A percentile compares a stretch with the other conserved stretches of the same genome.
Conservation (phyloP, 2,113 vertebrate genomes). For the Quiscalus mexicanus region DNA sequence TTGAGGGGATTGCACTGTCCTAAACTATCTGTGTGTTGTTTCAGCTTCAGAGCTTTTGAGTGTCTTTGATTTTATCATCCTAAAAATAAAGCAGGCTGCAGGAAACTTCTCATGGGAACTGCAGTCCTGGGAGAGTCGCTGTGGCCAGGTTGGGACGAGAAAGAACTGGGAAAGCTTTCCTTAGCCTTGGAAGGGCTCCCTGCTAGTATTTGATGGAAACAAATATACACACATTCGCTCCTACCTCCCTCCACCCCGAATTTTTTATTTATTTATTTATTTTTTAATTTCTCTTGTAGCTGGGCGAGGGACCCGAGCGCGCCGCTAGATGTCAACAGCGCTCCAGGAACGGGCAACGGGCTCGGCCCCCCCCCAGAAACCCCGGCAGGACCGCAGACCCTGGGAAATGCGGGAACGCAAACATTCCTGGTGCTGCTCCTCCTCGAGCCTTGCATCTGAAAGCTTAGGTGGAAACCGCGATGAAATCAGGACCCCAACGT, state of each 20-base stretch:
- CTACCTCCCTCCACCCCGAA: rapidly evolving
- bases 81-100: rapidly evolving
- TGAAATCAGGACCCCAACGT: rapidly evolving
- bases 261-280: too few relatives aligned
- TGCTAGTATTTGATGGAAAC: neutral
- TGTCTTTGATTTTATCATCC: neutral
- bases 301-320: rapidly evolving
- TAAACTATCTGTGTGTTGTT: neutral
- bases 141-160: neutral
- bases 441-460: neutral
- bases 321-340: constrained; percentile 34
- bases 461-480: neutral
- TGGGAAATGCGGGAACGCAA: neutral
- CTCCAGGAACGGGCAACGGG: rapidly evolving
- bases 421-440: rapidly evolving
- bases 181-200: neutral
- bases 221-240: rapidly evolving
- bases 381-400: rapidly evolving
- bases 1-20: neutral
- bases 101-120: neutral
- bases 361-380: rapidly evolving
- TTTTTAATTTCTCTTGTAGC: too few relatives aligned
- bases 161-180: neutral
- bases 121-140: rapidly evolving
- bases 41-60: neutral